Evolutionary conservation across 35 echinoderm and acorn worm genomes (phyloP).

Genomic region (Eucidaris tribuloides): DNA sequence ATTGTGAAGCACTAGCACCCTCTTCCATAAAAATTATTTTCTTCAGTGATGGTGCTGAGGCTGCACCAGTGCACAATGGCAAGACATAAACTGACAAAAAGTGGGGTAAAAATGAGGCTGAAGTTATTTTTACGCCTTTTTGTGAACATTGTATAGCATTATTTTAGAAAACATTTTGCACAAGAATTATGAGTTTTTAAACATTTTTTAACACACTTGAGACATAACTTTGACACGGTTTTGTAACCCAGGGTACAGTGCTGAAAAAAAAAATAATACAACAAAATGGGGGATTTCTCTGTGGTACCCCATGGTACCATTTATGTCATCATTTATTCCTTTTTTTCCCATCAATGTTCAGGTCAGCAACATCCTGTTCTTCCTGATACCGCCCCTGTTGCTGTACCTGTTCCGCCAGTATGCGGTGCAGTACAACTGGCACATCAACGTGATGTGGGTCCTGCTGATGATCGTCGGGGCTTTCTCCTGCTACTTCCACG

Average conservation of each 20-base stretch:
- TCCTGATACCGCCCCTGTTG: constrained; percentile 79
- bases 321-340: too few species aligned
- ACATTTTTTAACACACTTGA: not conserved
- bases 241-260: too few species aligned
- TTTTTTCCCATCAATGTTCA: constrained; percentile 11
- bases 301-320: too few species aligned
- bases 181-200: not conserved
- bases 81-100: too few species aligned
- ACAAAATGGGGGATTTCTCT: not conserved
- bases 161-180: too few species aligned
- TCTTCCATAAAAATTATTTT: not conserved
- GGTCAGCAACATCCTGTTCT: constrained; percentile 95
- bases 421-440: constrained; percentile 57
- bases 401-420: constrained; percentile 79
- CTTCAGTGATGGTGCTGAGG: too few species aligned
- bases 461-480: constrained; percentile 83
- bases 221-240: too few species aligned
- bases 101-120: too few species aligned
- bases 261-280: not conserved
- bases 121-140: not conserved
- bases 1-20: too few species aligned
- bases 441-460: constrained; percentile 94
- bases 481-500: constrained; percentile 90
- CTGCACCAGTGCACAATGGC: too few species aligned
- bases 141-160: too few species aligned